A percentile compares a stretch with the other conserved stretches of the same genome.
Evolutionary conservation across 2,888 invertebrate species (phyloP).

Genomic region (Sussaba pulchella): DNA sequence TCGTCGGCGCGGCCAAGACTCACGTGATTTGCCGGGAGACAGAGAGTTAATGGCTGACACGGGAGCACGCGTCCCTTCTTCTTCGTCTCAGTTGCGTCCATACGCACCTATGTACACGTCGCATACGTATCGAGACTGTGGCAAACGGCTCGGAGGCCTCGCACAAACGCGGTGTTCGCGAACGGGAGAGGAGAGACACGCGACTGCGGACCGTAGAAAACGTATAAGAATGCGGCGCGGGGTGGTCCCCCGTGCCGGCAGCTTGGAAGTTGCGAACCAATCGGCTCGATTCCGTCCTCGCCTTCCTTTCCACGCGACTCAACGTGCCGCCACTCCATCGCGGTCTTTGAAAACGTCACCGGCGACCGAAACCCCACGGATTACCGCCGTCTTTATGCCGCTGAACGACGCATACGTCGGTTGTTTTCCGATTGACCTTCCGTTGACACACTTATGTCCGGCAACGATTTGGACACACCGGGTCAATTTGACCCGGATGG

Average conservation of each 20-base stretch:
- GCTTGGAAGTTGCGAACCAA: slow-evolving; percentile 56
- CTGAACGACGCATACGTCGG: neutral
- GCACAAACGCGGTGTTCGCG: slow-evolving; percentile 9
- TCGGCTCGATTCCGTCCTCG: slow-evolving; percentile 55
- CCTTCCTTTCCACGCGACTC: slow-evolving; percentile 43
- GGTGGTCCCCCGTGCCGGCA: slow-evolving; percentile 55
- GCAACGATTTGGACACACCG: too few species aligned
- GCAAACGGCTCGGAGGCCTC: neutral
- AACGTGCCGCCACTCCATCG: slow-evolving; percentile 53
- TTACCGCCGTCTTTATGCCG: neutral
- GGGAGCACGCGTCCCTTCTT: slow-evolving; percentile 63
- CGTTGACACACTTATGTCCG: too few species aligned
- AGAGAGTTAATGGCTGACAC: slow-evolving; percentile 76
- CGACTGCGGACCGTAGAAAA: slow-evolving; percentile 62
- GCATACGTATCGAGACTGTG: slow-evolving; percentile 11
- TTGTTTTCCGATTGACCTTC: neutral
- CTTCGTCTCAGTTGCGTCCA: slow-evolving; percentile 62
- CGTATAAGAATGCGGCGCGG: slow-evolving; percentile 60
- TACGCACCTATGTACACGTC: slow-evolving; percentile 37
- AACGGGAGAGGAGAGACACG: slow-evolving; percentile 52
- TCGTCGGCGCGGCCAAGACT: slow-evolving; percentile 26
- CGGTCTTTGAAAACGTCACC: neutral
- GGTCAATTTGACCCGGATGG: too few species aligned
- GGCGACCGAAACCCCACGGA: neutral
- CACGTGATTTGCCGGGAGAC: slow-evolving; percentile 72